Evolutionary conservation across 2,797 vertebrate genomes (phyloP).

Genomic region (Melanotaenia pygmaea): DNA sequence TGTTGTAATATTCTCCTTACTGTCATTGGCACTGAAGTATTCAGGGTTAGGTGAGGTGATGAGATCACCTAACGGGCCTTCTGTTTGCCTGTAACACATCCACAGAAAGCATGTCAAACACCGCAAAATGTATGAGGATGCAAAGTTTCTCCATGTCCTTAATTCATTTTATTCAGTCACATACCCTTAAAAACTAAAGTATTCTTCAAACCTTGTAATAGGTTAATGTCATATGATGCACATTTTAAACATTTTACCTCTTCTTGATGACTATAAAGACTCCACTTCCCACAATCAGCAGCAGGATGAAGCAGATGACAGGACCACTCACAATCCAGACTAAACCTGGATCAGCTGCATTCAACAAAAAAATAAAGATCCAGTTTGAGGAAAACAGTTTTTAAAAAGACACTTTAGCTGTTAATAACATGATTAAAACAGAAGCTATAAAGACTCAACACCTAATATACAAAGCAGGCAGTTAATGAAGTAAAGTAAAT

Average conservation of each 20-base stretch:
- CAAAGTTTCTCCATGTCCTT: neutral
- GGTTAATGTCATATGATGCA: neutral
- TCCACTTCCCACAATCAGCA: constrained; percentile 84
- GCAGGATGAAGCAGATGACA: constrained; percentile 87
- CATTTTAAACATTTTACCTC: constrained; percentile 76
- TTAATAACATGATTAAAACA: neutral
- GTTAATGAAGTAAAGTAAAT: neutral
- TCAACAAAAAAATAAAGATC: constrained; percentile 36
- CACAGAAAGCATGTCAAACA: constrained; percentile 15
- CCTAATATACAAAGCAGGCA: neutral
- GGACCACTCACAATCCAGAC: constrained; percentile 90
- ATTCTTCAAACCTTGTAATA: neutral
- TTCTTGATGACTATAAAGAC: constrained; percentile 90
- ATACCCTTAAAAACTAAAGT: neutral
- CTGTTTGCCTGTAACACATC: constrained; percentile 86
- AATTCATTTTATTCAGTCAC: neutral
- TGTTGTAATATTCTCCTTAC: constrained; percentile 74
- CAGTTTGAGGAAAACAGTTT: neutral
- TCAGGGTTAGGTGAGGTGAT: constrained; percentile 97
- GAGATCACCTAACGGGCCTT: constrained; percentile 92
- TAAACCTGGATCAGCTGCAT: constrained; percentile 82
- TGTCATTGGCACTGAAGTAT: constrained; percentile 95
- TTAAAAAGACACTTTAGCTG: no score
- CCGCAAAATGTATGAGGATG: neutral
- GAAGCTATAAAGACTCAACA: neutral